These are phyloP conservation scores for Aphelinus certus DNA, from an alignment of 1,140 invertebrate species.

Conservation along the genomic window DNA sequence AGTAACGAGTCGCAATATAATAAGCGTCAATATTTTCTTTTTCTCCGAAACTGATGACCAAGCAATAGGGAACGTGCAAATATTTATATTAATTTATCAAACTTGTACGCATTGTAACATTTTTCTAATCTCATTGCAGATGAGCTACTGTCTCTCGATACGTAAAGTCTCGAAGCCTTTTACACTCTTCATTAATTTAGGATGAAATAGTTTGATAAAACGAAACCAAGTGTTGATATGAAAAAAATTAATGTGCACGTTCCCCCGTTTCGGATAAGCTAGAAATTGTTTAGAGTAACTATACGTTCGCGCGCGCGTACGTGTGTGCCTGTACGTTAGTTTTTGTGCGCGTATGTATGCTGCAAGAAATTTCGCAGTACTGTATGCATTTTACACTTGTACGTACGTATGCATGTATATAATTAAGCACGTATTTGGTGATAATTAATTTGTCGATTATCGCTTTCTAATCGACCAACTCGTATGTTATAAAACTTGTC, in stretches of 20 bases:
- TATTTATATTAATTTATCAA: no score
- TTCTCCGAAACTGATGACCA: neutral
- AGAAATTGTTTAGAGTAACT: neutral
- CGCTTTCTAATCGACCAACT: constrained; percentile 10
- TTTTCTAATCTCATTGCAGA: no score
- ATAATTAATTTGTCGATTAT: constrained; percentile 2
- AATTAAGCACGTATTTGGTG: neutral
- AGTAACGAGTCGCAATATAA: no score
- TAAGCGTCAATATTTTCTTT: neutral
- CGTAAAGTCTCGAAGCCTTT: no score
- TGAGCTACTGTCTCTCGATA: no score
- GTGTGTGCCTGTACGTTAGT: constrained; percentile 1
- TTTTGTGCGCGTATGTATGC: constrained; percentile 3
- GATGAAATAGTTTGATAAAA: no score
- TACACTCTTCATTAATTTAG: no score
- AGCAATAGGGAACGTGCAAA: constrained; percentile 5
- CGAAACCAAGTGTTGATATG: no score
- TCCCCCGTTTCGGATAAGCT: neutral
- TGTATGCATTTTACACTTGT: constrained; percentile 17
- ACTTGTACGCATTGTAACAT: no score
- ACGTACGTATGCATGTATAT: constrained; percentile 20
- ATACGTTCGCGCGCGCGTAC: neutral
- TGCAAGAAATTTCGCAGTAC: neutral
- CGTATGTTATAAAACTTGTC: constrained; percentile 16
- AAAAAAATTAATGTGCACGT: constrained; percentile 14